These are phyloP conservation scores for Harpagus bidentatus DNA, from an alignment of 2,113 vertebrate species.

Conservation along the genomic window DNA sequence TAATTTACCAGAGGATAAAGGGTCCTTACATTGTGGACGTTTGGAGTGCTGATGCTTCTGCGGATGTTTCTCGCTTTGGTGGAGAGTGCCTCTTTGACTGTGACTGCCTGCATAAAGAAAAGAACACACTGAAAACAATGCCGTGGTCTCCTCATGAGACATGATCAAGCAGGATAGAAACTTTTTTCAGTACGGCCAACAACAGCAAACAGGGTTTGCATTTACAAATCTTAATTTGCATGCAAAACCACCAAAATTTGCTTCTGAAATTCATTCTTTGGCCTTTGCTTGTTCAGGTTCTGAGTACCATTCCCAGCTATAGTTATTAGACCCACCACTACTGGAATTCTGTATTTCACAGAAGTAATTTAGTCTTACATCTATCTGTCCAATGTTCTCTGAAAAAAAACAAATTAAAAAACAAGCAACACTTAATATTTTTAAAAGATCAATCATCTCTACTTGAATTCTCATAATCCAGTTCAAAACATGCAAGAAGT, in stretches of 20 bases:
- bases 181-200: background rate
- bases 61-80: conserved; percentile 88
- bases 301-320: background rate
- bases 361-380: background rate
- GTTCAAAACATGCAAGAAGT: background rate
- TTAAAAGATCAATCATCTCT: background rate
- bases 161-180: background rate
- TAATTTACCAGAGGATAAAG: background rate
- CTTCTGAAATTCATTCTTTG: background rate
- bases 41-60: conserved; percentile 92
- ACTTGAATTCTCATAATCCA: background rate
- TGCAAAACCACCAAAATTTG: background rate
- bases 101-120: conserved; percentile 81
- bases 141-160: background rate
- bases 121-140: background rate
- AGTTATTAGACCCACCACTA: background rate
- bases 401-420: background rate
- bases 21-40: conserved; percentile 86
- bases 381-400: accelerated
- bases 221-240: background rate
- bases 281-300: background rate
- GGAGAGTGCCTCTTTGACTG: conserved; percentile 89
- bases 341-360: background rate
- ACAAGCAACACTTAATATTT: background rate
- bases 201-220: background rate